phyloP scores from a whole-genome alignment of 2,888 invertebrate species.

The Hydrotaea cyrtoneurina region DNA sequence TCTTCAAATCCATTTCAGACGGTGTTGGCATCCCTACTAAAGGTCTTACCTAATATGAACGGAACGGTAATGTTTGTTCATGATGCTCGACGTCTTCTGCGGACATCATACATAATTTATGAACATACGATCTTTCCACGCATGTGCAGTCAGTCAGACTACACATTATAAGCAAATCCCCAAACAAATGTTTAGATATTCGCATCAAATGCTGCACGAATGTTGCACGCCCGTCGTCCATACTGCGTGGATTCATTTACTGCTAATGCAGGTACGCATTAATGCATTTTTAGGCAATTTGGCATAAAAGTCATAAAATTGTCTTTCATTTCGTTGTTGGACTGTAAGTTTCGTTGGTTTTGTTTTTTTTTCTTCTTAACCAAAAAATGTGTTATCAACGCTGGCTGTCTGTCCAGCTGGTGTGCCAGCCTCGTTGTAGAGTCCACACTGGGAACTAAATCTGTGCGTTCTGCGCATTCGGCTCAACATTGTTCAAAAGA shows the following conservation, averaged over 20 bases:
- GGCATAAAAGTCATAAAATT: slow-evolving; percentile 60
- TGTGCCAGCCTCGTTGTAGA: background rate
- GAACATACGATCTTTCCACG: slow-evolving; percentile 37
- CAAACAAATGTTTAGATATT: slow-evolving; percentile 6
- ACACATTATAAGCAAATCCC: slow-evolving; percentile 31
- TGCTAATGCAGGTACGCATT: slow-evolving; percentile 38
- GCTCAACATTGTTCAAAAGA: background rate
- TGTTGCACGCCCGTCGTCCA: slow-evolving; percentile 3
- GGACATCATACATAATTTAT: slow-evolving; percentile 10
- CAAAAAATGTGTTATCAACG: slow-evolving; percentile 10
- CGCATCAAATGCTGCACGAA: slow-evolving; percentile 16
- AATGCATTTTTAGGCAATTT: slow-evolving; percentile 63
- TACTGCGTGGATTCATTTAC: background rate
- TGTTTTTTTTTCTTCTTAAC: too few species aligned
- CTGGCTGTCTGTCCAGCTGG: background rate
- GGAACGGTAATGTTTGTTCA: background rate
- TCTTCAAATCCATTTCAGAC: background rate
- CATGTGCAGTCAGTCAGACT: slow-evolving; percentile 34
- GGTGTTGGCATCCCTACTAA: background rate
- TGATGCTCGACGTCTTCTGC: background rate
- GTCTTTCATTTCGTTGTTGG: background rate
- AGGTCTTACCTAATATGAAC: background rate
- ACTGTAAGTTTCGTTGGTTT: background rate
- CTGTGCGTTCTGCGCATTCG: background rate
- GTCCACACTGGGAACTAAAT: slow-evolving; percentile 44